These are phyloP conservation scores for Chrosomus eos DNA, from an alignment of 2,797 vertebrate species.

Conservation along the genomic window DNA sequence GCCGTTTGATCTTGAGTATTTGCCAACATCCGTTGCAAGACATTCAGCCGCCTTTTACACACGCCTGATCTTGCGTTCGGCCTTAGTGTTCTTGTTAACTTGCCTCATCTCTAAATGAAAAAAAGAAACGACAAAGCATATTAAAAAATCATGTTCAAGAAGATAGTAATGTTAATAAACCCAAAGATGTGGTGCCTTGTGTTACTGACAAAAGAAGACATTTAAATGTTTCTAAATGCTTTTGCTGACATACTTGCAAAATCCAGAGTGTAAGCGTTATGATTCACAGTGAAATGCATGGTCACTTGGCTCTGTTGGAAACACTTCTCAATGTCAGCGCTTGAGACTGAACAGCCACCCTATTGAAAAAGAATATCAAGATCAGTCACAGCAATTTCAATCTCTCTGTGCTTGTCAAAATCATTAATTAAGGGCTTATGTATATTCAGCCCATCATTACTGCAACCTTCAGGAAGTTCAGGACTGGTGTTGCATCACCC, in stretches of 20 bases:
- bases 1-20: neutral
- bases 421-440: neutral
- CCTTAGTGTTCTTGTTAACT: conserved; percentile 58
- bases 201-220: neutral
- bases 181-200: neutral
- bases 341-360: conserved; percentile 61
- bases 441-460: neutral
- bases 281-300: conserved; percentile 59
- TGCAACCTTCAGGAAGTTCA: neutral
- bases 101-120: conserved; percentile 69
- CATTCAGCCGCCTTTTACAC: conserved; percentile 6
- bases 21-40: neutral
- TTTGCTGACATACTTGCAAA: conserved; percentile 65
- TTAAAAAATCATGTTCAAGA: neutral
- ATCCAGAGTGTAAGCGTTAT: conserved; percentile 64
- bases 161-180: neutral
- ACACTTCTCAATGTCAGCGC: conserved; percentile 68
- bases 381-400: neutral
- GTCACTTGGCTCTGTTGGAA: conserved; percentile 55
- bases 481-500: neutral
- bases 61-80: conserved; percentile 62
- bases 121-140: conserved; percentile 14
- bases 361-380: conserved; percentile 46
- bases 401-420: neutral
- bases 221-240: neutral